Conservation (phyloP, 2,113 vertebrate species). For the human (Homo sapiens) region GRCh38 chr2:85815501-85816000, state of each 20-base stretch:
- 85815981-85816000: neutral
- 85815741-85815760: constrained; percentile 21
- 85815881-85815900: neutral
- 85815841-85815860: no score
- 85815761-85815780: constrained; percentile 47
- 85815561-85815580: neutral
- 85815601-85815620: neutral
- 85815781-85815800: neutral
- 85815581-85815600: neutral
- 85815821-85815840: no score
- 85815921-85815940: neutral
- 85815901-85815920: neutral
- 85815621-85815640: neutral
- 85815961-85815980: neutral
- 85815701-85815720: constrained; percentile 39
- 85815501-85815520: neutral
- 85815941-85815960: neutral
- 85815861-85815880: neutral
- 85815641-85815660: no score
- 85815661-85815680: neutral
- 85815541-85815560: neutral
- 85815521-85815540: neutral
- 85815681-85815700: neutral
- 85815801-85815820: neutral
- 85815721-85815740: constrained; percentile 38